Conservation (phyloP, 2,888 invertebrate genomes). For the Tenthredo livida region DNA sequence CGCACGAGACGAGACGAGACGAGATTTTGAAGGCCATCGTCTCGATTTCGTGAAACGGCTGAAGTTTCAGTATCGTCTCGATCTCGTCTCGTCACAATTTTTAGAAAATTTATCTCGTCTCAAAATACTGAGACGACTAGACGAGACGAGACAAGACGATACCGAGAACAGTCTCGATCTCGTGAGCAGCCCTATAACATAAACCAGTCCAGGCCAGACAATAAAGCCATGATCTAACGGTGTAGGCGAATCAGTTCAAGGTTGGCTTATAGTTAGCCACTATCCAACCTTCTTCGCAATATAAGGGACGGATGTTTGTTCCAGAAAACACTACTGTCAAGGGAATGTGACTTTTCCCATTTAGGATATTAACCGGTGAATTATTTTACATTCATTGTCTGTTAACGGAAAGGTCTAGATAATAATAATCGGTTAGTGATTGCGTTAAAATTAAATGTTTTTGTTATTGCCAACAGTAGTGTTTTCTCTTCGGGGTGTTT, state of each 20-base stretch:
- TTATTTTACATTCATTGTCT: background rate
- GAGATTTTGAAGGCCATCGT: too few species aligned
- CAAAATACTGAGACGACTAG: too few species aligned
- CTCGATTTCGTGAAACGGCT: too few species aligned
- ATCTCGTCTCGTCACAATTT: too few species aligned
- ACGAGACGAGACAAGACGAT: too few species aligned
- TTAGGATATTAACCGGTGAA: background rate
- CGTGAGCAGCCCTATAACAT: too few species aligned
- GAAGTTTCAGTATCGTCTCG: too few species aligned
- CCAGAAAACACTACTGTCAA: background rate
- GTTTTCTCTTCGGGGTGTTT: too few species aligned
- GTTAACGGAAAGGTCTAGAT: background rate
- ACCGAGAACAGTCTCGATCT: too few species aligned
- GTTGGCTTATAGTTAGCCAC: background rate
- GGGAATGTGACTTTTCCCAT: background rate
- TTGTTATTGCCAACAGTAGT: background rate
- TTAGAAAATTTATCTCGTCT: too few species aligned
- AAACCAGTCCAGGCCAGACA: background rate
- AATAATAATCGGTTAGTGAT: background rate
- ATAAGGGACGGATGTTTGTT: background rate
- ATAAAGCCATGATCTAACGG: background rate
- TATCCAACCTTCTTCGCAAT: background rate
- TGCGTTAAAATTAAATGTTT: background rate
- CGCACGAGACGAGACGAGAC: too few species aligned
- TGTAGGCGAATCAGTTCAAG: background rate